These are phyloP conservation scores for Orchestes rusci DNA, from an alignment of 2,888 invertebrate species.

Conservation along the genomic window DNA sequence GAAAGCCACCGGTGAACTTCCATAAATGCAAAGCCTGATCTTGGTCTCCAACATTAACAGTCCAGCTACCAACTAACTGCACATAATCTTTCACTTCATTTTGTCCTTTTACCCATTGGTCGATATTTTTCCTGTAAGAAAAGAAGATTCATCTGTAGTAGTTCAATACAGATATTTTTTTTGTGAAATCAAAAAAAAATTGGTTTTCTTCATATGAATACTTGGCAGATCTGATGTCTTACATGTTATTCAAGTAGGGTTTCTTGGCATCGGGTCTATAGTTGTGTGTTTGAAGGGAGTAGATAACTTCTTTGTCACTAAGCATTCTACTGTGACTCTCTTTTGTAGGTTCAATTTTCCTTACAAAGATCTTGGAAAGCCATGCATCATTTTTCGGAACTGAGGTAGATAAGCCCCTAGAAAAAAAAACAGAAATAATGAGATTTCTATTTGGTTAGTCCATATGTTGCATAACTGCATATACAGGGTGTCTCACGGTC, in stretches of 20 bases:
- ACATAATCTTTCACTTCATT: slow-evolving; percentile 60
- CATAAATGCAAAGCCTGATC: slow-evolving; percentile 96
- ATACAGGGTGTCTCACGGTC: too few relatives aligned
- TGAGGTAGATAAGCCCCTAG: slow-evolving; percentile 39
- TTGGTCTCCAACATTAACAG: slow-evolving; percentile 92
- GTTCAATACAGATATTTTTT: too few relatives aligned
- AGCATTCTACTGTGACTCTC: slow-evolving; percentile 95
- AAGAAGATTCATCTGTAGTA: too few relatives aligned
- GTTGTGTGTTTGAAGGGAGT: slow-evolving; percentile 92
- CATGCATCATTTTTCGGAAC: slow-evolving; percentile 61
- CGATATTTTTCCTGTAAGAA: slow-evolving; percentile 61
- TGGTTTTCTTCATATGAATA: background rate
- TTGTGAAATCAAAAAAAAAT: too few relatives aligned
- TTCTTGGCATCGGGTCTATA: slow-evolving; percentile 83
- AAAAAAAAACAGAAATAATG: too few relatives aligned
- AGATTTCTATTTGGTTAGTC: too few relatives aligned
- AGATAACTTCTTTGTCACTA: slow-evolving; percentile 92
- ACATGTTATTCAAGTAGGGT: slow-evolving; percentile 87
- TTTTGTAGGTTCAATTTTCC: slow-evolving; percentile 89
- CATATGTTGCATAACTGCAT: too few relatives aligned
- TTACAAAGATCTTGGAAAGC: slow-evolving; percentile 81
- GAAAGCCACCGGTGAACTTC: slow-evolving; percentile 91
- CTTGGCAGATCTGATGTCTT: slow-evolving; percentile 45
- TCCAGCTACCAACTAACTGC: slow-evolving; percentile 92
- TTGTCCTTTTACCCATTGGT: slow-evolving; percentile 68